phyloP scores from a whole-genome alignment of 2,888 invertebrate species.

The Phengaris arion region DNA sequence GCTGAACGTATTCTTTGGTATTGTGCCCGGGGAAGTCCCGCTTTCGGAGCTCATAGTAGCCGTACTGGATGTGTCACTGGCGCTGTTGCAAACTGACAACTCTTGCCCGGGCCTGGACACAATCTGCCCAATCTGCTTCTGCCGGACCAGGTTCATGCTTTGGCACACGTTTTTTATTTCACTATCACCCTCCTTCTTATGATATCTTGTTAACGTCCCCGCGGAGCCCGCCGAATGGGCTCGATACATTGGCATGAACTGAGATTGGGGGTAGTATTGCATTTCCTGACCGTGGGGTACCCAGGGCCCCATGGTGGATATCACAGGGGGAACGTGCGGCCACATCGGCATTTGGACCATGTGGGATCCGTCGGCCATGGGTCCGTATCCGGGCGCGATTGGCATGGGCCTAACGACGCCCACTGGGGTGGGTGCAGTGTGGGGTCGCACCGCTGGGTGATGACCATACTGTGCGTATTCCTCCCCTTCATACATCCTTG shows the following conservation, averaged over 20 bases:
- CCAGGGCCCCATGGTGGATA: slow-evolving; percentile 66
- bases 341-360: slow-evolving; percentile 71
- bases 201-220: slow-evolving; percentile 70
- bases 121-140: slow-evolving; percentile 75
- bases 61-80: slow-evolving; percentile 69
- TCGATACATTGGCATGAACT: slow-evolving; percentile 70
- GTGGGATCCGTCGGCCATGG: slow-evolving; percentile 59
- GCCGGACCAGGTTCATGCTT: slow-evolving; percentile 76
- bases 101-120: slow-evolving; percentile 71
- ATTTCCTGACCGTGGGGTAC: slow-evolving; percentile 62
- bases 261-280: slow-evolving; percentile 72
- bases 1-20: slow-evolving; percentile 62
- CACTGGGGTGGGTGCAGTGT: slow-evolving; percentile 65
- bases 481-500: slow-evolving; percentile 63
- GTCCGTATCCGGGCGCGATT: slow-evolving; percentile 54
- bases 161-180: slow-evolving; percentile 72
- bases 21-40: slow-evolving; percentile 70
- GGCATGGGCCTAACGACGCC: slow-evolving; percentile 63
- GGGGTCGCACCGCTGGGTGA: slow-evolving; percentile 62
- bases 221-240: slow-evolving; percentile 72
- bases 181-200: slow-evolving; percentile 62
- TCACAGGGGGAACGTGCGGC: slow-evolving; percentile 65
- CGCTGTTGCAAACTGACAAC: slow-evolving; percentile 68
- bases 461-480: slow-evolving; percentile 63
- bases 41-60: slow-evolving; percentile 71